Percentiles rank a stretch among this genome's conserved stretches.
Evolutionary conservation across 2,888 invertebrate species (phyloP).

Genomic region (Eudasyphora cyanicolor): DNA sequence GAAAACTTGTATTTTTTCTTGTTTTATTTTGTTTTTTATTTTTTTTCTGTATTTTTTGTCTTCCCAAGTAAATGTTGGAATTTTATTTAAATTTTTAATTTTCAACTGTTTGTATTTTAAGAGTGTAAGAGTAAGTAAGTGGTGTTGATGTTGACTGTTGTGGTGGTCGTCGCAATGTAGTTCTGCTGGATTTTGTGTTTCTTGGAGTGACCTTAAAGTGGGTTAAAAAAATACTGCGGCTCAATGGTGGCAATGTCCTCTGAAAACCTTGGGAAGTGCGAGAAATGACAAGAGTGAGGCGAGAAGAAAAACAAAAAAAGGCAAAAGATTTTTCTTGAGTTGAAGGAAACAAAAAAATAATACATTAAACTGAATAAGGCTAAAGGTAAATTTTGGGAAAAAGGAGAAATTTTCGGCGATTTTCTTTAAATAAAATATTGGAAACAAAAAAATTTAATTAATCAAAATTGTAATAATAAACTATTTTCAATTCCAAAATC

Average conservation of each 20-base stretch:
- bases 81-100: slow-evolving; percentile 49
- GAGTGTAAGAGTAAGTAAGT: slow-evolving; percentile 17
- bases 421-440: not conserved
- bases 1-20: slow-evolving; percentile 16
- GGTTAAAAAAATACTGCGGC: slow-evolving; percentile 40
- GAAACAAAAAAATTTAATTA: not conserved
- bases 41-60: not conserved
- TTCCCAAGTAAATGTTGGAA: slow-evolving; percentile 15
- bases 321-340: not conserved
- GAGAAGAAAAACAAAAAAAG: not conserved
- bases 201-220: slow-evolving; percentile 44
- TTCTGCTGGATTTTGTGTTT: too few relatives aligned
- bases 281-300: slow-evolving; percentile 16
- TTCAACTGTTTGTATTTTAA: slow-evolving; percentile 9
- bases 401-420: not conserved
- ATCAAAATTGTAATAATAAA: too few relatives aligned
- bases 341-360: not conserved
- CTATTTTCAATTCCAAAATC: too few relatives aligned
- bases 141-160: not conserved
- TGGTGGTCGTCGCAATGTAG: too few relatives aligned
- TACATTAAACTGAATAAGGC: too few relatives aligned
- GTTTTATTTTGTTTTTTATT: not conserved
- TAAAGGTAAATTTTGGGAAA: not conserved
- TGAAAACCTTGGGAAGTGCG: slow-evolving; percentile 34
- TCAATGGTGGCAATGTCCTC: slow-evolving; percentile 27